Evolutionary conservation across 1,140 invertebrate genomes (phyloP), one percentile per base, ranked within the genome.

Genomic region (Bilobella aurantiaca): DNA sequence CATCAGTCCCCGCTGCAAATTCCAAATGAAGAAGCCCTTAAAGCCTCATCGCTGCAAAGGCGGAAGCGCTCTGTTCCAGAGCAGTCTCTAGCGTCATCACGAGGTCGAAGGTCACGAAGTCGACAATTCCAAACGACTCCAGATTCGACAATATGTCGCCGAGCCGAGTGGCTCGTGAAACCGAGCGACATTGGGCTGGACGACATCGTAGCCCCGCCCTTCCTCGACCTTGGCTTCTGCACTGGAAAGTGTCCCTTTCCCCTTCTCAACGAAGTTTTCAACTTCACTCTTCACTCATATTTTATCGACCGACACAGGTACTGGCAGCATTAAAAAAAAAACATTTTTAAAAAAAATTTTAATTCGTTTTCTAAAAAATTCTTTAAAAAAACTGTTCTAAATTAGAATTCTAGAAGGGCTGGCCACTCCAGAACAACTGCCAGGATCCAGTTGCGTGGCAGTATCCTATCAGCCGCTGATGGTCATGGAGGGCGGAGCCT

Each of bases 191-290:
- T 71, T 18, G 46, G 34, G 2, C 64, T 62, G 64, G 1, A 47
- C 1, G 53, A 71, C 42, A 57, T 71, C 16, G 27, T 64, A 1
- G 3, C 25, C 14, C 69, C 69, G 1, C 18, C 53, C 18, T 21
- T n/a, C 12, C 8, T 71, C 12, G 69, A 71, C 34, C 47, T 71
- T 30, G 69, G 69, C 25, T 69, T 56, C 49, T 71, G 69, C 57
- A 29, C 30, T 37, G 69, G 69, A 37, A 2, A 32, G 1, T 71
- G 69, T 53, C 64, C 60, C 1, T 66, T 21, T 34, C 69, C 69
- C 12, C 58, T 71, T 2, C 18, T 34, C 16, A 63, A 62, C 23
- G 66, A 66, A 25, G 29, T 46, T 32, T 68, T 56, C 64, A 68
- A 71, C 27, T 66, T 34, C 23, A 68, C 64, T 1, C 25, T 68